These are phyloP conservation scores for Eueremaeus valkanovi DNA, from an alignment of 2,888 invertebrate species.

Conservation along the genomic window DNA sequence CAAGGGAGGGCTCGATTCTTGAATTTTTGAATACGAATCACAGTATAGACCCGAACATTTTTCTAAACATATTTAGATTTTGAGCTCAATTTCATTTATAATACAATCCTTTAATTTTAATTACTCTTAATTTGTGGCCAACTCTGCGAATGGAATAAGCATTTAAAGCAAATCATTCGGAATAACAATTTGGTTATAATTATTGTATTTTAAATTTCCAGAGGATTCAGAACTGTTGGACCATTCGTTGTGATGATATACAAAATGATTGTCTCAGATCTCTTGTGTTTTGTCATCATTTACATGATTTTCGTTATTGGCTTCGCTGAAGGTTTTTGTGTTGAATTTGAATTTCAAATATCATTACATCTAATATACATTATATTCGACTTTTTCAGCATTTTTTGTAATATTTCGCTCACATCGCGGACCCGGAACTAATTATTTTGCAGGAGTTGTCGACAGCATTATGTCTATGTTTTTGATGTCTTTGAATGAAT, in stretches of 20 bases:
- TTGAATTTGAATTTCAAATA: no score
- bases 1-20: no score
- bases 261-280: slow-evolving; percentile 94
- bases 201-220: slow-evolving; percentile 54
- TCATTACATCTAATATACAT: not conserved
- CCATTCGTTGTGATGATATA: slow-evolving; percentile 99
- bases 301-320: slow-evolving; percentile 95
- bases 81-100: no score
- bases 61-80: no score
- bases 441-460: slow-evolving; percentile 63
- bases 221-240: slow-evolving; percentile 95
- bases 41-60: no score
- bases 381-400: not conserved
- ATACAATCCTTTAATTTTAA: not conserved
- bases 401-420: slow-evolving; percentile 28
- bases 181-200: no score
- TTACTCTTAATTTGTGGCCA: not conserved
- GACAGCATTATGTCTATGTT: slow-evolving; percentile 98
- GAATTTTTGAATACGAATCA: no score
- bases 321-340: slow-evolving; percentile 69
- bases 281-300: slow-evolving; percentile 90
- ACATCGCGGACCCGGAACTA: slow-evolving; percentile 45
- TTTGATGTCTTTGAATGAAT: slow-evolving; percentile 94
- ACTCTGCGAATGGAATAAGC: no score
- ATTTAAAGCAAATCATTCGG: no score